Evolutionary conservation across 2,888 invertebrate species (phyloP).

Genomic region (Polyommatus icarus): DNA sequence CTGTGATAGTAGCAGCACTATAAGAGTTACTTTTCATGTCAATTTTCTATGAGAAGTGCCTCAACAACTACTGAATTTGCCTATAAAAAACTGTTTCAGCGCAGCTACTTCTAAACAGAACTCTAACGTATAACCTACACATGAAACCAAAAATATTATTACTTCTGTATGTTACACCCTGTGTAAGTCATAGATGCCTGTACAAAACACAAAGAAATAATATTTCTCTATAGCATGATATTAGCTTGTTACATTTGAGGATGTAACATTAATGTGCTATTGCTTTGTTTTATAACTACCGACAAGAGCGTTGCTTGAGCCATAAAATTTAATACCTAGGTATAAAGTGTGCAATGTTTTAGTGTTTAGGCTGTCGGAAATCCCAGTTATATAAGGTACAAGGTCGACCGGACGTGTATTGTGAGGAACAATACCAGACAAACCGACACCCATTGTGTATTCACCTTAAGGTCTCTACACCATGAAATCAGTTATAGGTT

Average conservation of each 20-base stretch:
- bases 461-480: conserved; percentile 23
- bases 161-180: too few species aligned
- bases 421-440: conserved; percentile 11
- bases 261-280: background rate
- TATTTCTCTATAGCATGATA: background rate
- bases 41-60: too few species aligned
- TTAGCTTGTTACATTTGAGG: background rate
- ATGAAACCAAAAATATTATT: background rate
- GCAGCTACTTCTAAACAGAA: too few species aligned
- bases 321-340: conserved; percentile 12
- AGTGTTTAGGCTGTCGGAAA: conserved; percentile 20
- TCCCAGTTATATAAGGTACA: conserved; percentile 22
- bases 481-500: background rate
- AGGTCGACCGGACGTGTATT: conserved; percentile 27
- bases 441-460: background rate
- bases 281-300: background rate
- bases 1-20: too few species aligned
- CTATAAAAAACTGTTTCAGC: too few species aligned
- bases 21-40: too few species aligned
- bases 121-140: too few species aligned
- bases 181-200: too few species aligned
- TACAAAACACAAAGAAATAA: background rate
- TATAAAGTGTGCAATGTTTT: background rate
- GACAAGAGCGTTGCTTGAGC: background rate
- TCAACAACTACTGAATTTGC: too few species aligned